Evolutionary conservation across 2,113 vertebrate genomes (phyloP).

Genomic region (Antechinus stuartii): DNA sequence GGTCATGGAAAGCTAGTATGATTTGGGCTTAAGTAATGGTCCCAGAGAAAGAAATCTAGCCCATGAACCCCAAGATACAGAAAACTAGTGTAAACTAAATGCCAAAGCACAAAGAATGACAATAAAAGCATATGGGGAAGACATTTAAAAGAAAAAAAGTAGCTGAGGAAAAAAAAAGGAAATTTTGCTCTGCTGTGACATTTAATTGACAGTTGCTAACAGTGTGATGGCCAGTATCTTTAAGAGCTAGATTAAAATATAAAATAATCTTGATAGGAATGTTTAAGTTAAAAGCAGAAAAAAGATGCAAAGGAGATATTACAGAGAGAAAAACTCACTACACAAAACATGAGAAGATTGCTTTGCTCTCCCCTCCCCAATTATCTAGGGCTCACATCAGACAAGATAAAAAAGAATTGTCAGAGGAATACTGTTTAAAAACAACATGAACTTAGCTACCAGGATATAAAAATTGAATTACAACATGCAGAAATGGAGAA

Average conservation of each 20-base stretch:
- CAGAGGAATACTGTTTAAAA: not conserved
- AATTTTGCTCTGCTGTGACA: not conserved
- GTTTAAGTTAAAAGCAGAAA: not conserved
- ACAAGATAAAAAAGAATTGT: not conserved
- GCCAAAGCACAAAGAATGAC: not conserved
- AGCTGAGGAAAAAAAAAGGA: not conserved
- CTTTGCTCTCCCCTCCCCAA: not conserved
- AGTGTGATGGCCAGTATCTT: not conserved
- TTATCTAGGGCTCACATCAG: not conserved
- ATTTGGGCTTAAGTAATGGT: no score
- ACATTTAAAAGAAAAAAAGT: not conserved
- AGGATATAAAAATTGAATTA: not conserved
- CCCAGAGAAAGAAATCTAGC: no score
- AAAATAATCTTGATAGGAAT: not conserved
- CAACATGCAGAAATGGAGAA: not conserved
- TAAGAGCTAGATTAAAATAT: not conserved
- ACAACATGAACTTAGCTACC: not conserved
- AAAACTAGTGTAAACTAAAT: not conserved
- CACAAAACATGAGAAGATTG: not conserved
- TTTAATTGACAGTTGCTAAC: not conserved
- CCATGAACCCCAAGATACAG: no score
- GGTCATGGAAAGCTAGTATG: no score
- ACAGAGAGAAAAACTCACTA: not conserved
- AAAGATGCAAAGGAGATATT: not conserved
- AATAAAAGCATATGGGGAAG: not conserved